Percentiles rank a stretch among this genome's conserved stretches.
phyloP scores from a whole-genome alignment of 2,888 invertebrate genomes.

The Dryobota labecula region DNA sequence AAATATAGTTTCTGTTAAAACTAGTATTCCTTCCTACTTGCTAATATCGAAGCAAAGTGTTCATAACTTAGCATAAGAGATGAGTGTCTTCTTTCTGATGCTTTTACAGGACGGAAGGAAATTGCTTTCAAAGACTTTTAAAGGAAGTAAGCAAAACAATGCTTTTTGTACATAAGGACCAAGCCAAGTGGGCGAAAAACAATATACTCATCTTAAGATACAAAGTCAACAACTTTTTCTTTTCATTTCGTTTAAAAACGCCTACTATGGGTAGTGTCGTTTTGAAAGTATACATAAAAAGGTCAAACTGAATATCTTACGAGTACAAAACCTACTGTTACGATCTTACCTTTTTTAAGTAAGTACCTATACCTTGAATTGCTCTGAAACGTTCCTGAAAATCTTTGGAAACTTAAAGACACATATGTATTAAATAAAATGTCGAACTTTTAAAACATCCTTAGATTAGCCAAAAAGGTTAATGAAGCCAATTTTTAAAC shows the following conservation, averaged over 20 bases:
- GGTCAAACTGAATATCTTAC: constrained; percentile 13
- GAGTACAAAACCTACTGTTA: background rate
- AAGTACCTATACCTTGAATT: background rate
- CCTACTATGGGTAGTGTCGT: background rate
- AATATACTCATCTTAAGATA: constrained; percentile 18
- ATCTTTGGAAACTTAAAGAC: background rate
- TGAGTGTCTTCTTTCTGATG: background rate
- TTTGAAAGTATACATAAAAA: constrained; percentile 7
- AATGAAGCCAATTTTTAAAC: constrained; percentile 1
- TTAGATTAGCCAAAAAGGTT: background rate
- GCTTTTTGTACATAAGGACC: constrained; percentile 19
- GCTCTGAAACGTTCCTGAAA: background rate
- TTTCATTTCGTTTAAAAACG: constrained; percentile 23
- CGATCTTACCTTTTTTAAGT: background rate
- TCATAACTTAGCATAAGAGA: constrained; percentile 24
- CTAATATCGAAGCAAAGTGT: constrained; percentile 12
- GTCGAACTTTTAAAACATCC: too few relatives aligned
- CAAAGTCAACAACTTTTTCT: constrained; percentile 22
- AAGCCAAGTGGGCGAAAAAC: constrained; percentile 30
- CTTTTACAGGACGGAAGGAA: constrained; percentile 8
- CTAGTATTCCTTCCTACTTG: too few relatives aligned
- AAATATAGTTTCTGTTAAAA: background rate
- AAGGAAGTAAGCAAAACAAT: constrained; percentile 30
- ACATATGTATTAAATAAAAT: background rate
- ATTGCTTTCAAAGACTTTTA: constrained; percentile 21